A percentile compares a stretch with the other conserved stretches of the same genome.
Conservation (phyloP, 1,140 invertebrate genomes). For the Dysdera silvatica region DNA sequence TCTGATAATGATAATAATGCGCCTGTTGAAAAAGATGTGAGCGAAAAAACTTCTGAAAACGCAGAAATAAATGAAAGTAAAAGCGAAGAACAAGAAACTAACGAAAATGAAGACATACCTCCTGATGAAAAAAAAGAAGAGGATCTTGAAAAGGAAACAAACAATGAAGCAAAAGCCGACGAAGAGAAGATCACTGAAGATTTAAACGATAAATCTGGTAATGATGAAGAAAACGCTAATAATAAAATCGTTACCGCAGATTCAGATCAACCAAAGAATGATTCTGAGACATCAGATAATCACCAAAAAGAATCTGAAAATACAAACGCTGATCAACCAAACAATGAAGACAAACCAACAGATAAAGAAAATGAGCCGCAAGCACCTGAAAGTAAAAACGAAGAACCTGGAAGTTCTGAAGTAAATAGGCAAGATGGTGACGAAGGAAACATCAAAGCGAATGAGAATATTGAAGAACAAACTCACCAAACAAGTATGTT, state of each 20-base stretch:
- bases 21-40: neutral
- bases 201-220: neutral
- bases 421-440: too few relatives aligned
- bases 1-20: neutral
- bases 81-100: slow-evolving; percentile 1
- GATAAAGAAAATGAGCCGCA: too few relatives aligned
- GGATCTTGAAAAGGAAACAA: neutral
- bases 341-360: too few relatives aligned
- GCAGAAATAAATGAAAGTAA: neutral
- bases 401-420: too few relatives aligned
- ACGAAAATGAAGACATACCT: neutral
- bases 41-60: neutral
- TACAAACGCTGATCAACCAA: neutral
- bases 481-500: too few relatives aligned
- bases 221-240: neutral
- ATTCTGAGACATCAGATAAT: neutral
- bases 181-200: neutral
- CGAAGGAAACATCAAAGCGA: too few relatives aligned
- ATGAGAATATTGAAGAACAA: too few relatives aligned
- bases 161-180: neutral
- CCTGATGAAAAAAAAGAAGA: neutral
- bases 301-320: neutral
- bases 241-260: neutral
- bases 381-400: too few relatives aligned
- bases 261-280: neutral